phyloP scores from a whole-genome alignment of 1,140 invertebrate genomes.

The Sinonovacula constricta region DNA sequence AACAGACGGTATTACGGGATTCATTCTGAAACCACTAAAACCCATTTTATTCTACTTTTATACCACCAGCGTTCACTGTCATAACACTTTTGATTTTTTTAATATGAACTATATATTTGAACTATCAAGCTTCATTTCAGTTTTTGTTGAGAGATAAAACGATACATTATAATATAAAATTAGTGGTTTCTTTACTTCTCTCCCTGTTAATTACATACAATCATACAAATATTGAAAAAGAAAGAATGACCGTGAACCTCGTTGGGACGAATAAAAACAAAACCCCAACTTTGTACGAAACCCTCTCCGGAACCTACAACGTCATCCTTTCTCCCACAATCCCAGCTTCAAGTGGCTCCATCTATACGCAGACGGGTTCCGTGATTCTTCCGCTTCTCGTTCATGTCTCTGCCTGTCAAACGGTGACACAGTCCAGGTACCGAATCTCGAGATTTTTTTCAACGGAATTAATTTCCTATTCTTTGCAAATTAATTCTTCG shows the following conservation, averaged over 20 bases:
- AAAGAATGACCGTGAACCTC: constrained; percentile 4
- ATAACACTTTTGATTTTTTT: no score
- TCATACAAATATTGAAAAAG: background rate
- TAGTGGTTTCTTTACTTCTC: background rate
- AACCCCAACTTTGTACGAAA: background rate
- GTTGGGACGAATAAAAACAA: constrained; percentile 10
- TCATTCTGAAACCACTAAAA: no score
- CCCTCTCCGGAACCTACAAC: background rate
- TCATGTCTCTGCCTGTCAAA: background rate
- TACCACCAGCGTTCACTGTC: no score
- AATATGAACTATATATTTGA: no score
- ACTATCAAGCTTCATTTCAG: no score
- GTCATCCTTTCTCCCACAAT: no score
- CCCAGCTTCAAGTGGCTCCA: background rate
- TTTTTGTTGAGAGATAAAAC: no score
- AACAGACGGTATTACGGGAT: no score
- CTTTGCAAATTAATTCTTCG: no score
- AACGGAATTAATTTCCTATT: background rate
- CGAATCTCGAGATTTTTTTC: background rate
- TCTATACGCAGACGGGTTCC: background rate
- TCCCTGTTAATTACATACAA: background rate
- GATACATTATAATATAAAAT: no score
- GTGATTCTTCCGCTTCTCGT: background rate
- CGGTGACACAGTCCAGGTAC: background rate
- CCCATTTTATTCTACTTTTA: no score